A percentile compares a stretch with the other conserved stretches of the same genome.
Evolutionary conservation across 1,140 invertebrate genomes (phyloP).

Genomic region (Leptinotarsa lineolata): DNA sequence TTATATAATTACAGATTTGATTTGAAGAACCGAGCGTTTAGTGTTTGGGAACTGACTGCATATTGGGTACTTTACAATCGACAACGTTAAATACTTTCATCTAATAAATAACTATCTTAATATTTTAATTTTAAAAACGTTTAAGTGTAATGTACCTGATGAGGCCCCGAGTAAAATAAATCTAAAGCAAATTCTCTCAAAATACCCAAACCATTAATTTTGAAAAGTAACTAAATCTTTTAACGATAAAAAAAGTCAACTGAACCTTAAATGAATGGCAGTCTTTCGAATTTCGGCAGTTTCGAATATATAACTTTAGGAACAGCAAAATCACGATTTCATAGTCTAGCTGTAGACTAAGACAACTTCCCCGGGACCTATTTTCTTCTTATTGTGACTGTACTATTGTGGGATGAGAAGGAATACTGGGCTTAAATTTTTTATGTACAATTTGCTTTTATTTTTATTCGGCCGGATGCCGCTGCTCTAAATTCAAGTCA

Average conservation of each 20-base stretch:
- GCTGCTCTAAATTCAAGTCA: conserved; percentile 15
- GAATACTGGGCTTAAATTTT: conserved; percentile 45
- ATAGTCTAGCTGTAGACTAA: conserved; percentile 49
- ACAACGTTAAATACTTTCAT: conserved; percentile 50
- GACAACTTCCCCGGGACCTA: conserved; percentile 47
- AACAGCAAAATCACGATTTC: conserved; percentile 56
- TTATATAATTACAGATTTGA: conserved; percentile 46
- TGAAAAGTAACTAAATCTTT: conserved; percentile 50
- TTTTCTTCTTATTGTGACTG: conserved; percentile 38
- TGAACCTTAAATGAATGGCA: conserved; percentile 54
- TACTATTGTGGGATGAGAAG: conserved; percentile 52
- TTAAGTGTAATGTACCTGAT: conserved; percentile 50
- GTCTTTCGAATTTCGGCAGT: conserved; percentile 57
- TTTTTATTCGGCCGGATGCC: conserved; percentile 28
- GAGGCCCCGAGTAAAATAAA: conserved; percentile 47
- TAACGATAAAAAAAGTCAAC: conserved; percentile 45
- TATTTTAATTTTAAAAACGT: conserved; percentile 48
- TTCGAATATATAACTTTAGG: conserved; percentile 54
- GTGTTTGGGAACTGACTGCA: conserved; percentile 46
- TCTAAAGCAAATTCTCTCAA: conserved; percentile 40
- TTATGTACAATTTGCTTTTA: conserved; percentile 42
- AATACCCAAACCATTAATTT: conserved; percentile 55
- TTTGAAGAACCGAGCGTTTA: conserved; percentile 49
- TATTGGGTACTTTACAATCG: conserved; percentile 50
- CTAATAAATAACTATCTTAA: conserved; percentile 48